Evolutionary conservation across 2,797 vertebrate genomes (phyloP).

Genomic region (Eidolon dupreanum): DNA sequence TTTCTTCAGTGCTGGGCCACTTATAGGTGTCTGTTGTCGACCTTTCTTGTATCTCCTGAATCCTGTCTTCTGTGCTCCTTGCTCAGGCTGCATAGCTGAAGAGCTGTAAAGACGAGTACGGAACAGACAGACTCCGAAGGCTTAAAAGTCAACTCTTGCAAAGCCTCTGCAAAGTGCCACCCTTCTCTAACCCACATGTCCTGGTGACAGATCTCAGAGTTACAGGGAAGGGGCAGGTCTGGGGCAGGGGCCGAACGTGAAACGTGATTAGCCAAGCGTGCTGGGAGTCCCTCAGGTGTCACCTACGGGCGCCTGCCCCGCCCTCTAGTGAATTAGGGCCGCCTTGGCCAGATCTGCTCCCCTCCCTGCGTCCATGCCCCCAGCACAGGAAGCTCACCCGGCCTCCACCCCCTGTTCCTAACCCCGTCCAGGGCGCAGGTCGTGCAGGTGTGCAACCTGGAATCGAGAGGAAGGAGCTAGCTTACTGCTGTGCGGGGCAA

Average conservation of each 20-base stretch:
- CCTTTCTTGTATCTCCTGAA: background rate
- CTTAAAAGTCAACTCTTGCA: background rate
- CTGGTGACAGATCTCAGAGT: background rate
- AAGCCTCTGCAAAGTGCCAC: background rate
- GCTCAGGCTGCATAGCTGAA: background rate
- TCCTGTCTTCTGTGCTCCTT: background rate
- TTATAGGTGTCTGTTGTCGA: background rate
- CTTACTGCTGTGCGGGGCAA: background rate
- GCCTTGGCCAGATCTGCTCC: no score
- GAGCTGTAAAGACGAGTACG: background rate
- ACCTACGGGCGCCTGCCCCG: accelerated
- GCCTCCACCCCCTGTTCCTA: background rate
- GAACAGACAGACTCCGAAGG: background rate
- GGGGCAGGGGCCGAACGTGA: background rate
- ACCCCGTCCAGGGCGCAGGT: no score
- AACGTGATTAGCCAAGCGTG: accelerated
- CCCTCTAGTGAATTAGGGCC: background rate
- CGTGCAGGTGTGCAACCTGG: no score
- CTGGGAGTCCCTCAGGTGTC: background rate
- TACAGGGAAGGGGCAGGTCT: background rate
- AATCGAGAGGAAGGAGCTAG: background rate
- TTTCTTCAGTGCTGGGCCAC: background rate
- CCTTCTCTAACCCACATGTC: background rate
- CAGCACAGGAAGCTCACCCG: background rate
- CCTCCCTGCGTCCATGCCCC: accelerated